These are phyloP conservation scores for Bradysia coprophila DNA, from an alignment of 1,140 invertebrate genomes.

Conservation along the genomic window DNA sequence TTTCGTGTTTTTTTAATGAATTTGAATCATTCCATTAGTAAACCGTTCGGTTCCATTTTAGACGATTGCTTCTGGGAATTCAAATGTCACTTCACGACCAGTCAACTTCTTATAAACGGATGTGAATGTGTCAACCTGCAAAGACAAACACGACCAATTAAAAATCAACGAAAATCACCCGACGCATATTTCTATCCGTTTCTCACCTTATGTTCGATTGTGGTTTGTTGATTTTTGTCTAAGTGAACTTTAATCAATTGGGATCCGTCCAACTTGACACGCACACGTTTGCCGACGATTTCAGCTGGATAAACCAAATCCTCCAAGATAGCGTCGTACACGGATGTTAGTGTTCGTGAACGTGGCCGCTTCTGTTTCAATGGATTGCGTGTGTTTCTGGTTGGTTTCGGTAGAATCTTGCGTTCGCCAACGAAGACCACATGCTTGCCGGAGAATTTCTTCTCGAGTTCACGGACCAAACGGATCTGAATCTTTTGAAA, in stretches of 20 bases:
- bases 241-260: constrained; percentile 96
- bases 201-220: constrained; percentile 95
- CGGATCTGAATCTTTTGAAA: constrained; percentile 97
- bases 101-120: constrained; percentile 98
- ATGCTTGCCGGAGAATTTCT: constrained; percentile 98
- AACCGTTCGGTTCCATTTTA: no score
- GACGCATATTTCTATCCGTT: background rate
- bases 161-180: constrained; percentile 1
- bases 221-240: constrained; percentile 96
- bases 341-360: constrained; percentile 82
- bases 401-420: constrained; percentile 95
- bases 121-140: constrained; percentile 91
- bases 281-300: constrained; percentile 96
- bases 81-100: constrained; percentile 95
- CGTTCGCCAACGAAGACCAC: constrained; percentile 97
- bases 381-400: constrained; percentile 81
- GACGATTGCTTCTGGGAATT: constrained; percentile 99
- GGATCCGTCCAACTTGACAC: constrained; percentile 89
- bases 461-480: constrained; percentile 93
- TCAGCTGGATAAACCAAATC: constrained; percentile 98
- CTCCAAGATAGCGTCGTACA: constrained; percentile 92
- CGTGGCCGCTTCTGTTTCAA: constrained; percentile 96
- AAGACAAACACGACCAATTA: constrained; percentile 17
- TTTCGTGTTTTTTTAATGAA: no score
- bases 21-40: no score